Evolutionary conservation across 2,797 vertebrate species (phyloP).

Genomic region (Australoheros facetus): DNA sequence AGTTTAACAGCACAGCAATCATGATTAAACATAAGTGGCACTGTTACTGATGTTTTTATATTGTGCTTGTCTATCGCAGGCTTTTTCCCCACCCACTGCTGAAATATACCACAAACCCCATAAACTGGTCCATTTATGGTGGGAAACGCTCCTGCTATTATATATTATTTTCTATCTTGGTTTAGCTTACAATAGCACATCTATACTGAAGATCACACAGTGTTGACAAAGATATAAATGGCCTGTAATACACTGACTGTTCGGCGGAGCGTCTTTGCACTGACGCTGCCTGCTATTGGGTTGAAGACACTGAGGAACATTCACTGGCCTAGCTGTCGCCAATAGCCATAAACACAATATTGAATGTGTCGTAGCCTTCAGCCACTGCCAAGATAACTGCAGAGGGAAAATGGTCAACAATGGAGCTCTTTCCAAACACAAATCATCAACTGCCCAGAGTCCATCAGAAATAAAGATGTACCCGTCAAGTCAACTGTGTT

Average conservation of each 20-base stretch:
- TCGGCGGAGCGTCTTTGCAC: conserved; percentile 44
- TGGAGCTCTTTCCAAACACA: conserved; percentile 62
- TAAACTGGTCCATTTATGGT: conserved; percentile 49
- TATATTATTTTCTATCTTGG: conserved; percentile 48
- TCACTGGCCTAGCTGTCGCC: conserved; percentile 62
- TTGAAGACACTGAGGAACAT: conserved; percentile 68
- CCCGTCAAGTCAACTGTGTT: conserved; percentile 58
- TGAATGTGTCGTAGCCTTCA: conserved; percentile 70
- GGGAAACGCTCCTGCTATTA: conserved; percentile 5
- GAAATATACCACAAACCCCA: conserved; percentile 32
- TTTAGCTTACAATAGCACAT: conserved; percentile 52
- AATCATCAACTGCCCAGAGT: conserved; percentile 36
- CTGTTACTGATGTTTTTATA: conserved; percentile 51
- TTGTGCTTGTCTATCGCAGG: conserved; percentile 33
- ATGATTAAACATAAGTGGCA: conserved; percentile 56
- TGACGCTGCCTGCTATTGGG: conserved; percentile 56
- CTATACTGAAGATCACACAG: conserved; percentile 49
- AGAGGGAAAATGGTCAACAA: conserved; percentile 65
- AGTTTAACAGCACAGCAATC: conserved; percentile 45
- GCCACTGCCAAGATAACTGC: conserved; percentile 70
- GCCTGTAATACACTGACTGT: conserved; percentile 57
- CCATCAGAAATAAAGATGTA: conserved; percentile 61
- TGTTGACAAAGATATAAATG: conserved; percentile 60
- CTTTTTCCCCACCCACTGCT: conserved; percentile 36
- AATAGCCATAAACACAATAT: conserved; percentile 77